Percentiles rank a stretch among this genome's conserved stretches.
phyloP scores from a whole-genome alignment of 2,797 vertebrate genomes.

The Halcyon smyrnensis region DNA sequence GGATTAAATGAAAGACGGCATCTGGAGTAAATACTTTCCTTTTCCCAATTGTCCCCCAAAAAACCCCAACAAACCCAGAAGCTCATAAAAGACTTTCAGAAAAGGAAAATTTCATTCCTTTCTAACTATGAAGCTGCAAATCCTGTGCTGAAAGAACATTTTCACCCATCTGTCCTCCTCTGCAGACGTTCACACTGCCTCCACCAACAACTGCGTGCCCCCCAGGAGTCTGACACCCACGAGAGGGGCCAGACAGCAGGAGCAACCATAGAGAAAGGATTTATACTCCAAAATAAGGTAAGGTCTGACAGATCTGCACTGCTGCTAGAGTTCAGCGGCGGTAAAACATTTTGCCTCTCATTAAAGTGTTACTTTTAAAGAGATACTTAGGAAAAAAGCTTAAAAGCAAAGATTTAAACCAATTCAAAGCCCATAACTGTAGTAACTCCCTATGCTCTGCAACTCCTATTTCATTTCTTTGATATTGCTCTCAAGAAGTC shows the following conservation, averaged over 20 bases:
- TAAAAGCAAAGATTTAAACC: slow-evolving; percentile 58
- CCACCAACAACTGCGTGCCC: neutral
- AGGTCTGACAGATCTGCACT: slow-evolving; percentile 2
- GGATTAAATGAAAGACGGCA: neutral
- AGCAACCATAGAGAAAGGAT: neutral
- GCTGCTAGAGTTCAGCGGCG: neutral
- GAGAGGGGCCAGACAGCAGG: neutral
- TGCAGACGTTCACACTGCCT: neutral
- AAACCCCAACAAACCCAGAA: neutral
- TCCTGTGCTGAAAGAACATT: neutral
- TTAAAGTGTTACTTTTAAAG: slow-evolving; percentile 58
- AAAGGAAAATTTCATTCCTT: neutral
- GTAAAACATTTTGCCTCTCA: slow-evolving; percentile 38
- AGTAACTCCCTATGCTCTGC: slow-evolving; percentile 37
- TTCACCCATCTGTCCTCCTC: neutral
- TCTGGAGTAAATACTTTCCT: neutral
- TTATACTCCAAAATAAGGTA: slow-evolving; percentile 8
- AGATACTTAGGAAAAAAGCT: slow-evolving; percentile 16
- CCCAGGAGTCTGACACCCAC: neutral
- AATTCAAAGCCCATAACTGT: slow-evolving; percentile 34
- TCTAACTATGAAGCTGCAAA: neutral
- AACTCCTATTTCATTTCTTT: slow-evolving; percentile 50
- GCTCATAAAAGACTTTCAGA: neutral
- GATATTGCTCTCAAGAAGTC: slow-evolving; percentile 62
- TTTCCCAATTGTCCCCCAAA: neutral